Conservation (phyloP, 1,140 invertebrate genomes). For the Ceratosolen fusciceps region DNA sequence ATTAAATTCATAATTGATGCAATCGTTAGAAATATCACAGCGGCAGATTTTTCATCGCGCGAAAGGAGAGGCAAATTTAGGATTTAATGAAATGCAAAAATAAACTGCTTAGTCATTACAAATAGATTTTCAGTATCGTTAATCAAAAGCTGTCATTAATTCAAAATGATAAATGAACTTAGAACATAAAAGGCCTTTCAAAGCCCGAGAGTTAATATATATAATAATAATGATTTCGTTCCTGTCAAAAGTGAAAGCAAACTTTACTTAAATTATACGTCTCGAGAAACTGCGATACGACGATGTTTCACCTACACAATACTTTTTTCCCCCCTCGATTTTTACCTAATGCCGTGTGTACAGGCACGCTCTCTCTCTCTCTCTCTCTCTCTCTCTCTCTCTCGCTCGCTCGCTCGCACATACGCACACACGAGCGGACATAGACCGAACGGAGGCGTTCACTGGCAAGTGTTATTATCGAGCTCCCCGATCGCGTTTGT, state of each 20-base stretch:
- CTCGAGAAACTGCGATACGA: background rate
- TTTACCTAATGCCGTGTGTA: too few relatives aligned
- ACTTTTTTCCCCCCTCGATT: background rate
- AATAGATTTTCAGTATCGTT: constrained; percentile 47
- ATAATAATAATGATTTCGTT: constrained; percentile 29
- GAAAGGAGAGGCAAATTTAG: constrained; percentile 6
- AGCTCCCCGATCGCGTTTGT: constrained; percentile 1
- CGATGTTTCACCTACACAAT: constrained; percentile 14
- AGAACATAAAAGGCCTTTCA: constrained; percentile 8
- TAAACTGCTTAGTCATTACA: constrained; percentile 37
- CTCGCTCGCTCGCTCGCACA: too few relatives aligned
- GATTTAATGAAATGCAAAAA: constrained; percentile 30
- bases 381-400: too few relatives aligned
- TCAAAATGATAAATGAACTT: constrained; percentile 38
- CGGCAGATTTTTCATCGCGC: constrained; percentile 23
- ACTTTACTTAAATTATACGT: constrained; percentile 26
- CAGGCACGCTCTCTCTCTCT: too few relatives aligned
- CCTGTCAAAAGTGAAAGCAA: constrained; percentile 39
- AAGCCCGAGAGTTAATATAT: constrained; percentile 5
- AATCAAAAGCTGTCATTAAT: constrained; percentile 43
- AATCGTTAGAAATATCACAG: constrained; percentile 13
- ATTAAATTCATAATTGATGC: constrained; percentile 33
- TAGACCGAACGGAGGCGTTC: background rate
- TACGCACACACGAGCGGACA: background rate
- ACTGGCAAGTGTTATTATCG: constrained; percentile 9